Evolutionary conservation across 2,113 vertebrate genomes (phyloP).

Genomic region (Festucalex cinctus): DNA sequence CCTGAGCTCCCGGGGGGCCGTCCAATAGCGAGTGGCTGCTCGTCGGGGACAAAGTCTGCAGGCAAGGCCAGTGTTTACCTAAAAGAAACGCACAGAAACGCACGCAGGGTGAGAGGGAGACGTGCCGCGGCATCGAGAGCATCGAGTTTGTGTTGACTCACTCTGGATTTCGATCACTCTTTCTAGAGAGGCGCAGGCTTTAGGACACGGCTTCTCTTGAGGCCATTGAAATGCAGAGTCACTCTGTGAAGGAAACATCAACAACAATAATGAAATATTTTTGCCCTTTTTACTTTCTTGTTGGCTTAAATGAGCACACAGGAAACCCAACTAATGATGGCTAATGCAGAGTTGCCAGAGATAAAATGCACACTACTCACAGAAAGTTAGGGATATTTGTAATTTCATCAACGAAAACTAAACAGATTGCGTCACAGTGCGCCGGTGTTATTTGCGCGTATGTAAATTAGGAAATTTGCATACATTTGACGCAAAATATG

Average conservation of each 20-base stretch:
- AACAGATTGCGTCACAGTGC: too few species aligned
- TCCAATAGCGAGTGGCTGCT: constrained; percentile 44
- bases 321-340: background rate
- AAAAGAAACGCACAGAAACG: background rate
- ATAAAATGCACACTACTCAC: too few species aligned
- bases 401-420: too few species aligned
- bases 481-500: too few species aligned
- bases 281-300: background rate
- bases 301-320: background rate
- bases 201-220: constrained; percentile 61
- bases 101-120: background rate
- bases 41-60: constrained; percentile 50
- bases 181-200: constrained; percentile 61
- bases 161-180: constrained; percentile 66
- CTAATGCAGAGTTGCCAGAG: background rate
- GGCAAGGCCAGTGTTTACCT: constrained; percentile 68
- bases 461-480: too few species aligned
- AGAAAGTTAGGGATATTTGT: too few species aligned
- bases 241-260: constrained; percentile 30
- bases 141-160: constrained; percentile 25
- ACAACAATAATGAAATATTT: too few species aligned
- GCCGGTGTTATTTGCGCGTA: too few species aligned
- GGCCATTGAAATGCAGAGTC: constrained; percentile 58
- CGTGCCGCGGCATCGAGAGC: background rate
- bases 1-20: constrained; percentile 19